Evolutionary conservation across 2,113 vertebrate species (phyloP).

Genomic region (Amphiprion ocellaris): DNA sequence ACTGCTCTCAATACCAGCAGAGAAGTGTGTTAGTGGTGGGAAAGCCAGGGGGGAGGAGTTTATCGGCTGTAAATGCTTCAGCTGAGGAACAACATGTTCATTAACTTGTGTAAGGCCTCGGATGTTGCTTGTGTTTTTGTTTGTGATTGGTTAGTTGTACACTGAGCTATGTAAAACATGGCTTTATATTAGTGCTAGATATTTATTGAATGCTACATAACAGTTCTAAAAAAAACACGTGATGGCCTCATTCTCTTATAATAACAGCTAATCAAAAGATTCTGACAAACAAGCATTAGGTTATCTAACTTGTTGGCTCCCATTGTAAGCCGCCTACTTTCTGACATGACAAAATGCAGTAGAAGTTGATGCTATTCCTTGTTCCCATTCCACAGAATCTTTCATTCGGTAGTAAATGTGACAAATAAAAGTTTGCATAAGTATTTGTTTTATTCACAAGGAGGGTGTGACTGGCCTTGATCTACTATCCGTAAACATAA

Average conservation of each 20-base stretch:
- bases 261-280: not conserved
- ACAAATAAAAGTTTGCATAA: not conserved
- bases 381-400: not conserved
- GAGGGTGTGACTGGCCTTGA: no score
- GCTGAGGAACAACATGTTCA: not conserved
- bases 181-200: not conserved
- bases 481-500: no score
- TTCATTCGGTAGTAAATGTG: not conserved
- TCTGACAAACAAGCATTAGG: not conserved
- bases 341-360: not conserved
- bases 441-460: not conserved
- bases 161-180: not conserved
- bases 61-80: slow-evolving; percentile 15
- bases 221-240: not conserved
- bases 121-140: not conserved
- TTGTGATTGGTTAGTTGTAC: slow-evolving; percentile 1
- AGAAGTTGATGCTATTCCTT: not conserved
- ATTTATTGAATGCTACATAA: not conserved
- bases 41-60: not conserved
- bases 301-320: slow-evolving; percentile 17
- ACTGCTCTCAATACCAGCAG: not conserved
- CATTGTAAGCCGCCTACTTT: not conserved
- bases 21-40: slow-evolving; percentile 12
- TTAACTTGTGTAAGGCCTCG: slow-evolving; percentile 13
- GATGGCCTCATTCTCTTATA: not conserved